Evolutionary conservation across 2,888 invertebrate species (phyloP).

Genomic region (Scaptomyza caliginosa): DNA sequence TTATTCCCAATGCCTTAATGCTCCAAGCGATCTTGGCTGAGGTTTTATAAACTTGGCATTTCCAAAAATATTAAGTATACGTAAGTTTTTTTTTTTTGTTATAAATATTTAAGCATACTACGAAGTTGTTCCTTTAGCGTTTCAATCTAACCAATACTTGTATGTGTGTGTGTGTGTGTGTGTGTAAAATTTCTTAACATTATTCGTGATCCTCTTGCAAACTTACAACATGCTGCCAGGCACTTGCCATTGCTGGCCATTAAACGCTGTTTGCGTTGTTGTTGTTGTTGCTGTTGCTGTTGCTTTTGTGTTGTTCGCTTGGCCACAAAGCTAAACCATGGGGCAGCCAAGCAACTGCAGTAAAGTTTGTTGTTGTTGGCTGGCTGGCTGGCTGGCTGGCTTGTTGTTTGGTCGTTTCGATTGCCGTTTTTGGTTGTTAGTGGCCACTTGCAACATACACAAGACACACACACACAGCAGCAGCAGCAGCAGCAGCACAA

Average conservation of each 20-base stretch:
- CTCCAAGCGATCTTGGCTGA: too few species aligned
- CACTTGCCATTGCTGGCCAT: conserved; percentile 22
- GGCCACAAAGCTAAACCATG: conserved; percentile 26
- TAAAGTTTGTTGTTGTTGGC: neutral
- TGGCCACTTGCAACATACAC: conserved; percentile 47
- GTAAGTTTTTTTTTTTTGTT: too few species aligned
- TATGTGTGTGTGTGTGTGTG: neutral
- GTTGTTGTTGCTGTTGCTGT: neutral
- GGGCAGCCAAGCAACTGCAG: conserved; percentile 19
- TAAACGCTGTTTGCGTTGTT: neutral
- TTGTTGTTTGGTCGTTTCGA: conserved; percentile 25
- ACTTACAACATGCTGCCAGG: conserved; percentile 19
- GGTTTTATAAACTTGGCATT: too few species aligned
- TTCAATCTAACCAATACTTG: conserved; percentile 6
- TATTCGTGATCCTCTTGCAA: conserved; percentile 22
- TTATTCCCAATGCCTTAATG: neutral
- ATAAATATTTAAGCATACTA: neutral
- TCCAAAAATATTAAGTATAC: neutral
- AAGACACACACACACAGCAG: conserved; percentile 19
- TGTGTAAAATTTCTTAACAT: conserved; percentile 4
- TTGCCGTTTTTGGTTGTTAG: conserved; percentile 56
- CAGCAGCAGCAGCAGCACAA: conserved; percentile 22
- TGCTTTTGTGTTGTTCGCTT: conserved; percentile 2
- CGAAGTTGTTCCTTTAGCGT: neutral
- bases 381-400: neutral